Evolutionary conservation across 2,888 invertebrate species (phyloP), one percentile per base, ranked within the genome.

Genomic region (Hemistola chrysoprasaria): DNA sequence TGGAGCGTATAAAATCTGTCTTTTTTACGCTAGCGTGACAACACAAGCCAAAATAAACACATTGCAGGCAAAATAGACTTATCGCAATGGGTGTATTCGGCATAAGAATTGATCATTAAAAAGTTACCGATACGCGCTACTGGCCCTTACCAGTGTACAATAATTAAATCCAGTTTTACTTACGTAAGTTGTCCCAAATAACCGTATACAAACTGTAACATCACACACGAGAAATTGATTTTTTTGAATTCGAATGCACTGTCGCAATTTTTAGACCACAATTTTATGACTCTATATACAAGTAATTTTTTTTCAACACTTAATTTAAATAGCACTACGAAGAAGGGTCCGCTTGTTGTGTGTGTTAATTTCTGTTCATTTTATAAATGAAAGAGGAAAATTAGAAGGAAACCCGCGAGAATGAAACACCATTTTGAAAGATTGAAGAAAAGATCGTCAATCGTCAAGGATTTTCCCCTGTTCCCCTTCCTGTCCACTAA

Each of bases 351-450:
- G 56, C 56, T 67, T 62, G 57, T 65, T 68, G 59, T 32, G 44
- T 62, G 42, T 56, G 51, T 51, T 59, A 67, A 62, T 69, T 60
- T 62, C 36, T 65, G 64, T 74, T 76, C 78, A 84, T 83, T 79
- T 73, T 73, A 65, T 29, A 64, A 66, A 62, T 66, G 72, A 68
- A 67, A 74, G 53, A 56, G 70, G 59, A 62, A 75, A 78, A 83
- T 79, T 77, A 59, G 69, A 75, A 73, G 71, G 71, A 81, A 85
- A 78, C 74, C 74, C 79, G 81, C 78, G 76, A 79, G 72, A 79
- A 69, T 54, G 69, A 74, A 79, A 81, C 81, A 86, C 85, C 86
- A 86, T 86, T 85, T 83, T 85, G 79, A 82, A 83, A 79, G 79
- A 79, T 78, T 77, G 72, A 75, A 75, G 78, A 78, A 80, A 77